phyloP scores from a whole-genome alignment of 1,140 invertebrate species.

The Asbolus verrucosus region DNA sequence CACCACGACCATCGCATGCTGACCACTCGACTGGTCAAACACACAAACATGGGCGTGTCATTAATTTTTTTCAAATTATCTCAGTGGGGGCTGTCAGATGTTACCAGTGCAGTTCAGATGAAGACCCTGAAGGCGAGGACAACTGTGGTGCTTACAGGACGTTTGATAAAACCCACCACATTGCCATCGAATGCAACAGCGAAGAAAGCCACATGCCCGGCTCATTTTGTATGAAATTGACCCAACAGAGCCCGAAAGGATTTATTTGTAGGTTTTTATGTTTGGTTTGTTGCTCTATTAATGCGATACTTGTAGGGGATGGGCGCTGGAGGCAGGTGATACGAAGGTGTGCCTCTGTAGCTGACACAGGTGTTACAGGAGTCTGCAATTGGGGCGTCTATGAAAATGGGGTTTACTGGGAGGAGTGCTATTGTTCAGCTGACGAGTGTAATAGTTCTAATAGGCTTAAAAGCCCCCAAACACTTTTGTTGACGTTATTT shows the following conservation, averaged over 20 bases:
- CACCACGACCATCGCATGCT: not conserved
- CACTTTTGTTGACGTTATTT: not conserved
- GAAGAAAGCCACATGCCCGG: conserved; percentile 91
- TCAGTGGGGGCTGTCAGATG: conserved; percentile 81
- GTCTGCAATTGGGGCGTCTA: conserved; percentile 96
- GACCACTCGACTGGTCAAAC: not conserved
- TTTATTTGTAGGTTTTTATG: conserved; percentile 84
- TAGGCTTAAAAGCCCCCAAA: not conserved
- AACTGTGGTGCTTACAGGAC: conserved; percentile 88
- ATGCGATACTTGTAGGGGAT: conserved; percentile 77
- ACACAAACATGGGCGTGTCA: conserved; percentile 20
- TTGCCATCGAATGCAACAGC: conserved; percentile 89
- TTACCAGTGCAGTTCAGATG: conserved; percentile 88
- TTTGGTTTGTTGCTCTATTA: conserved; percentile 28
- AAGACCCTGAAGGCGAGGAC: conserved; percentile 78
- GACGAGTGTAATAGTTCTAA: conserved; percentile 82
- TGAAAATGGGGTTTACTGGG: conserved; percentile 93
- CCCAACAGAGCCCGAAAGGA: conserved; percentile 88
- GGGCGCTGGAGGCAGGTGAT: conserved; percentile 93
- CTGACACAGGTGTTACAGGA: conserved; percentile 89
- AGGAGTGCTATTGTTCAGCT: conserved; percentile 92
- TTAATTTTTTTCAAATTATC: conserved; percentile 41
- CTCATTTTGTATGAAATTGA: conserved; percentile 93
- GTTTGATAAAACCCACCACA: conserved; percentile 84
- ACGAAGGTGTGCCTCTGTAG: conserved; percentile 88